Base-by-base conservation (phyloP, 2,888 invertebrate genomes). In the Oeneis ivallda region DNA sequence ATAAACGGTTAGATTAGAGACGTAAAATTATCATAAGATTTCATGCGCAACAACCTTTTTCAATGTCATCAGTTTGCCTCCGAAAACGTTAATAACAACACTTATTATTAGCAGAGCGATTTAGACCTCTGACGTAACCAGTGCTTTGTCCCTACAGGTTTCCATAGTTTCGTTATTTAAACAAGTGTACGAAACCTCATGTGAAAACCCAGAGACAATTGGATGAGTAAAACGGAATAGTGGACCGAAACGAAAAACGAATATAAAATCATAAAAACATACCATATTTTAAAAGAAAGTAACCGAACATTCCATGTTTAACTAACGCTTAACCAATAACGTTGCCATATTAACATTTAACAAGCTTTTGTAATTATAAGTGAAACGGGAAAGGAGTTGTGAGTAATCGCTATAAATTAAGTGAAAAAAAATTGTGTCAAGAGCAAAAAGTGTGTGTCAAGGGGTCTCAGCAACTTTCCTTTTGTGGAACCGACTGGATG, bases 361-460 rank as follows among this genome's bases (percentile, higher is more conserved):
- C 77, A 78, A 75, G 70, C 74, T 77, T 76, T 74, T 71, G 68
- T 72, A 73, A 72, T 75, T 75, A 73, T 62, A 72, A 71, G 71
- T 68, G 65, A 67, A 71, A 64, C 54, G 63, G 65, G 68, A 70
- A 65, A 70, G 65, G 69, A 70, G 67, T 67, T 79, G 79, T 83
- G 82, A 82, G 78, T 79, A 85, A 75, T 74, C 72, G 73, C 74
- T 67, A 75, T 75, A 73, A 78, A 69, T 75, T 69, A 60, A 76
- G 72, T 73, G 71, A 72, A 72, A 72, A 76, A 83, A 80, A 89
- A 88, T 85, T 64, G 91, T 91, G 90, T 87, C 91, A 91, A 89
- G 89, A 89, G 74, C 87, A 75, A 80, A 78, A 83, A 84, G 86
- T 88, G 89, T 89, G 82, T 92, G 91, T 90, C 91, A 92, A 90